A percentile compares a stretch with the other conserved stretches of the same genome.
These are phyloP conservation scores for Buathra laborator DNA, from an alignment of 2,888 invertebrate species.

Conservation along the genomic window DNA sequence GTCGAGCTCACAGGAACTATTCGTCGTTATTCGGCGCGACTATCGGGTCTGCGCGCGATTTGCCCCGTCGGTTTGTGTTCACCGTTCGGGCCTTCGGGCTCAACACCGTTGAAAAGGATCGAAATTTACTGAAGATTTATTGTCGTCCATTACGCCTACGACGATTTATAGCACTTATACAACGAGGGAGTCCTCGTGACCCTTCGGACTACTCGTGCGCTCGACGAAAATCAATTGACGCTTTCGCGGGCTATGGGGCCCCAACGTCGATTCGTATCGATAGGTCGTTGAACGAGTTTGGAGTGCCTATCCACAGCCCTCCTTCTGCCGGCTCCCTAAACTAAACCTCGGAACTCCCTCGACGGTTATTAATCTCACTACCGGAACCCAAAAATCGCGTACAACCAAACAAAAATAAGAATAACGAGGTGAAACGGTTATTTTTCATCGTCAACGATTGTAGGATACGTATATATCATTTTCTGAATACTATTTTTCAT, in stretches of 20 bases:
- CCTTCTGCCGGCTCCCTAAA: slow-evolving; percentile 15
- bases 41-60: slow-evolving; percentile 39
- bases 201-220: slow-evolving; percentile 26
- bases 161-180: slow-evolving; percentile 65
- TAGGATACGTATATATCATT: background rate
- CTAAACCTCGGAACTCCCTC: slow-evolving; percentile 14
- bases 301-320: background rate
- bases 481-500: slow-evolving; percentile 19
- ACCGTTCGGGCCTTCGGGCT: slow-evolving; percentile 19
- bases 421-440: slow-evolving; percentile 25
- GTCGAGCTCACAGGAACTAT: slow-evolving; percentile 30
- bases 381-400: slow-evolving; percentile 28
- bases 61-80: slow-evolving; percentile 37
- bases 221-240: slow-evolving; percentile 65
- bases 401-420: slow-evolving; percentile 46
- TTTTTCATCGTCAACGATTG: slow-evolving; percentile 45
- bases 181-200: slow-evolving; percentile 32
- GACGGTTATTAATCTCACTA: slow-evolving; percentile 57
- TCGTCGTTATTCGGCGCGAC: slow-evolving; percentile 7
- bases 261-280: slow-evolving; percentile 54
- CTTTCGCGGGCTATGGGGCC: slow-evolving; percentile 17
- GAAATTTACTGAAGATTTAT: slow-evolving; percentile 65
- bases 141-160: slow-evolving; percentile 62
- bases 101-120: slow-evolving; percentile 56
- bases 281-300: slow-evolving; percentile 55